Evolutionary conservation across 2,888 invertebrate species (phyloP), one percentile per base, ranked within the genome.

Genomic region (Frankliniella fusca): DNA sequence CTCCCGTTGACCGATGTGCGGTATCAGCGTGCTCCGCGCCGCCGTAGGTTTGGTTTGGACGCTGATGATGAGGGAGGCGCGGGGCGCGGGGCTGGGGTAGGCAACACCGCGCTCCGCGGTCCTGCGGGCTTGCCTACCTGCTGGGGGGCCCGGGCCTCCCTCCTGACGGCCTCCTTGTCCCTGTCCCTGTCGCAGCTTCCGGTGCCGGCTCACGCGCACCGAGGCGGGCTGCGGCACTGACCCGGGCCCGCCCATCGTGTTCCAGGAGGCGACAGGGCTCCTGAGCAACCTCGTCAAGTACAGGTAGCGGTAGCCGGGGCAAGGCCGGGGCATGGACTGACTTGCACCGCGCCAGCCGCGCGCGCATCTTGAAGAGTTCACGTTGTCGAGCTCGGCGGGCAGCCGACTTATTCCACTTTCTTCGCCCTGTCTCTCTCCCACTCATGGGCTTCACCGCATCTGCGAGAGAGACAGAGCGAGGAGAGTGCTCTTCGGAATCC

Each of bases 221-320:
- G 70, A 23, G 70, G 70, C 70, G 70, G 70, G 70, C 23, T 70
- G 70, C 23, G 70, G 20, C 8, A 23, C 70, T 70, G 70, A 70
- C 23, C 70, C 70, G n/a, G 70, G 23, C 23, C 70, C 70, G n/a
- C 70, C 70, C 3, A 70, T 70, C 23, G 70, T 70, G 70, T 70
- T 70, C 70, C 70, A 70, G 70, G 70, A 70, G 23, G 70, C 70
- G n/a, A 70, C 70, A 20, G 70, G 70, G n/a, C 23, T 70, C 70
- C 70, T 70, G 5, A 70, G 70, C 70, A 70, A 70, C 70, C 70
- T 70, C 70, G 70, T 70, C 70, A 70, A 70, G 70, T 70, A 70
- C 70, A 70, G 70, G 70, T 70, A 70, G 54, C 54, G 3, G 15
- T 54, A 12, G 38, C 38, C 38, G 3, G 5, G 54, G 54, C 54